phyloP scores from a whole-genome alignment of 1,140 invertebrate species.

The Drosophila sulfurigaster region DNA sequence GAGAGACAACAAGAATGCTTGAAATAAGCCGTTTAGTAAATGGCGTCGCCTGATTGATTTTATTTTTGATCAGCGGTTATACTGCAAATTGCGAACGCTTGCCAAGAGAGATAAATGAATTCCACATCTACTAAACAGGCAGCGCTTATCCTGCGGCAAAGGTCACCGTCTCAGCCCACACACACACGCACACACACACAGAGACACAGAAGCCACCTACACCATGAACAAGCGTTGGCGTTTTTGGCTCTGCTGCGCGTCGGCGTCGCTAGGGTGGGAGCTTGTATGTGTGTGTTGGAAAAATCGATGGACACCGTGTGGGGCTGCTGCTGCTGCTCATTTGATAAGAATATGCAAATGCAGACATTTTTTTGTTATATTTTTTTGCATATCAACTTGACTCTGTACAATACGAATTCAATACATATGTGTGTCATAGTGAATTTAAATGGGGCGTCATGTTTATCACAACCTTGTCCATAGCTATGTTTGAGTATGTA shows the following conservation, averaged over 20 bases:
- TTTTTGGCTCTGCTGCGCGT: conserved; percentile 23
- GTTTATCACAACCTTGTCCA: conserved; percentile 42
- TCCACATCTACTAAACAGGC: not conserved
- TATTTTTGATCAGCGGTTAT: conserved; percentile 14
- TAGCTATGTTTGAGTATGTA: not conserved
- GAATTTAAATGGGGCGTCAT: conserved; percentile 39
- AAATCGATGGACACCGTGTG: conserved; percentile 40
- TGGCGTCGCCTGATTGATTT: conserved; percentile 46
- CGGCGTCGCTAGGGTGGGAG: conserved; percentile 4
- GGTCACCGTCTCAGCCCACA: conserved; percentile 28
- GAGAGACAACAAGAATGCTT: conserved; percentile 8
- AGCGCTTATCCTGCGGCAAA: conserved; percentile 40
- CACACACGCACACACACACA: not conserved
- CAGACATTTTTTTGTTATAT: not conserved
- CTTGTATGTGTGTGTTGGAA: conserved; percentile 35
- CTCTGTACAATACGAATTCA: not conserved
- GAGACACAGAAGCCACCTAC: not conserved
- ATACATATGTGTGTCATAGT: conserved; percentile 6
- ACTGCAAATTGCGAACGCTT: conserved; percentile 24
- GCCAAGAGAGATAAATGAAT: conserved; percentile 12
- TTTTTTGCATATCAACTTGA: conserved; percentile 12
- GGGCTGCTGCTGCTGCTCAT: not conserved
- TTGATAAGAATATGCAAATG: conserved; percentile 55
- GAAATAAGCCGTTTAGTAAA: conserved; percentile 43
- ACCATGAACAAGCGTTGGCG: conserved; percentile 9